These are phyloP conservation scores for Schrankia costaestrigalis DNA, from an alignment of 2,888 invertebrate genomes.

Conservation along the genomic window DNA sequence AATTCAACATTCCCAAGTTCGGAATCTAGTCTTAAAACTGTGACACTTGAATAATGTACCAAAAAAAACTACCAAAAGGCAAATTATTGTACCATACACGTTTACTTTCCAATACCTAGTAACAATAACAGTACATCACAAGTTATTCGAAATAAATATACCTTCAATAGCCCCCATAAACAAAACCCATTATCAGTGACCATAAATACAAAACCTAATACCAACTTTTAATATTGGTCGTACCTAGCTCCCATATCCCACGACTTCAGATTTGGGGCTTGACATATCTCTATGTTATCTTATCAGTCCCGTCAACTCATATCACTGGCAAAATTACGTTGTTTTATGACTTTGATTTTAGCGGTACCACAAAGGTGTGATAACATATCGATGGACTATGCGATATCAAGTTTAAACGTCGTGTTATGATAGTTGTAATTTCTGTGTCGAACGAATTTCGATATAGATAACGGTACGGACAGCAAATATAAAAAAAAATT, in stretches of 20 bases:
- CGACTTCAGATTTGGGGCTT: slow-evolving; percentile 73
- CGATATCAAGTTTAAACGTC: slow-evolving; percentile 67
- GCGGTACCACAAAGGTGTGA: slow-evolving; percentile 70
- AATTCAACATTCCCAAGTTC: no score
- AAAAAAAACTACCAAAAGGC: no score
- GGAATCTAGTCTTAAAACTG: no score
- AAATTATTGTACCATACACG: no score
- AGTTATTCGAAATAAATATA: no score
- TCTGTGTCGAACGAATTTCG: slow-evolving; percentile 76
- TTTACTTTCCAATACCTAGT: no score
- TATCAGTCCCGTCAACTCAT: slow-evolving; percentile 61
- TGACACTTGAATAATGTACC: no score
- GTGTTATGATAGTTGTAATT: slow-evolving; percentile 78
- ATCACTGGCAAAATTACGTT: slow-evolving; percentile 75
- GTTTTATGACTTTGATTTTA: slow-evolving; percentile 79
- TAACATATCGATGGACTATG: slow-evolving; percentile 46
- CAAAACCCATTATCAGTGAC: slow-evolving; percentile 22
- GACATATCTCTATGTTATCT: slow-evolving; percentile 54
- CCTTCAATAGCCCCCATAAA: no score
- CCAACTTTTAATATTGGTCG: slow-evolving; percentile 26
- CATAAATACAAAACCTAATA: slow-evolving; percentile 28
- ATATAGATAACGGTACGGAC: slow-evolving; percentile 65
- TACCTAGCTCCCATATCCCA: slow-evolving; percentile 64
- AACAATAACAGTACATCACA: no score
- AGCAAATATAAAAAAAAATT: slow-evolving; percentile 25